Evolutionary conservation across 2,113 vertebrate genomes (phyloP).

Genomic region (Myxocyprinus asiaticus): DNA sequence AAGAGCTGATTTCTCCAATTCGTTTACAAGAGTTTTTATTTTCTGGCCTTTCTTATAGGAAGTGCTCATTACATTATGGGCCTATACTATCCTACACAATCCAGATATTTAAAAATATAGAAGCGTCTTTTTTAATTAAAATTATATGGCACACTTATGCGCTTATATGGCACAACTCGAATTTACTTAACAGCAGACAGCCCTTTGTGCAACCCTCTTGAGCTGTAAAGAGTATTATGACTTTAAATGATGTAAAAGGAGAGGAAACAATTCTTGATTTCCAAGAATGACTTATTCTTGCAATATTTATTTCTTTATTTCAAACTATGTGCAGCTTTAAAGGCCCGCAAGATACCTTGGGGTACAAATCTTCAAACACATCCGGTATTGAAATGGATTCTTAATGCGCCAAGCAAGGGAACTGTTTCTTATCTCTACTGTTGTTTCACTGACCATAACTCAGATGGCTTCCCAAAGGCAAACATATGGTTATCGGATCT

Average conservation of each 20-base stretch:
- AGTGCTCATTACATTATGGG: too few species aligned
- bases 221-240: neutral
- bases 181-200: neutral
- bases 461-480: neutral
- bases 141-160: too few species aligned
- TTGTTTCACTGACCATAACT: neutral
- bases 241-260: neutral
- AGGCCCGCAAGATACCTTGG: neutral
- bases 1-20: too few species aligned
- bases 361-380: neutral
- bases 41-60: too few species aligned
- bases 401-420: too few species aligned
- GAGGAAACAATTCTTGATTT: too few species aligned
- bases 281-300: too few species aligned
- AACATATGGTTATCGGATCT: neutral
- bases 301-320: neutral
- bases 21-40: too few species aligned
- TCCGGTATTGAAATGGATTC: neutral
- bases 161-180: too few species aligned
- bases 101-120: too few species aligned
- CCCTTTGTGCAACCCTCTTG: neutral
- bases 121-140: too few species aligned
- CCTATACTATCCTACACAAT: too few species aligned
- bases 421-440: neutral
- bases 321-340: neutral